phyloP scores from a whole-genome alignment of 2,888 invertebrate species.

The Rhagonycha lutea region DNA sequence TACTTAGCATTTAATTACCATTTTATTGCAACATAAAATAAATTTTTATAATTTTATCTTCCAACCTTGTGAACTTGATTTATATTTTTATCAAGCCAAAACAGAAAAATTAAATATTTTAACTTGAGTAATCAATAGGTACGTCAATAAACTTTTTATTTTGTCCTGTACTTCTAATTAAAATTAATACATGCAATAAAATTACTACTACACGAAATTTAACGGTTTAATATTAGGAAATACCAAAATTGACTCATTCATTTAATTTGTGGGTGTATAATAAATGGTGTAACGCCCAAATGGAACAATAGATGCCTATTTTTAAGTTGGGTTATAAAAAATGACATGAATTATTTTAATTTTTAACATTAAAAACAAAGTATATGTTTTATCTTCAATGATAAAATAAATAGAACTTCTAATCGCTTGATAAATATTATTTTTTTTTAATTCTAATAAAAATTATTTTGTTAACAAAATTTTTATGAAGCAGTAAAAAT shows the following conservation, averaged over 20 bases:
- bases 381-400: no score
- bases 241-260: background rate
- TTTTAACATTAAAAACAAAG: background rate
- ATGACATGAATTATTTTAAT: background rate
- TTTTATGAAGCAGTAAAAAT: no score
- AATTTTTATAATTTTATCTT: background rate
- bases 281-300: background rate
- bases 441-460: no score
- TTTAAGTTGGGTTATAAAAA: background rate
- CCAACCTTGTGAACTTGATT: background rate
- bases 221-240: background rate
- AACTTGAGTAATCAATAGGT: no score
- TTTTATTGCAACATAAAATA: background rate
- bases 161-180: background rate
- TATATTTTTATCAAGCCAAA: background rate
- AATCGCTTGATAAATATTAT: no score
- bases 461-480: no score
- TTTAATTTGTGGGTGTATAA: background rate
- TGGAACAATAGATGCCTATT: background rate
- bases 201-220: background rate
- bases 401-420: no score
- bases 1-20: background rate
- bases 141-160: background rate
- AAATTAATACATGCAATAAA: background rate
- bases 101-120: background rate